Evolutionary conservation across 2,113 vertebrate genomes (phyloP).

Genomic region (Chionomys nivalis): DNA sequence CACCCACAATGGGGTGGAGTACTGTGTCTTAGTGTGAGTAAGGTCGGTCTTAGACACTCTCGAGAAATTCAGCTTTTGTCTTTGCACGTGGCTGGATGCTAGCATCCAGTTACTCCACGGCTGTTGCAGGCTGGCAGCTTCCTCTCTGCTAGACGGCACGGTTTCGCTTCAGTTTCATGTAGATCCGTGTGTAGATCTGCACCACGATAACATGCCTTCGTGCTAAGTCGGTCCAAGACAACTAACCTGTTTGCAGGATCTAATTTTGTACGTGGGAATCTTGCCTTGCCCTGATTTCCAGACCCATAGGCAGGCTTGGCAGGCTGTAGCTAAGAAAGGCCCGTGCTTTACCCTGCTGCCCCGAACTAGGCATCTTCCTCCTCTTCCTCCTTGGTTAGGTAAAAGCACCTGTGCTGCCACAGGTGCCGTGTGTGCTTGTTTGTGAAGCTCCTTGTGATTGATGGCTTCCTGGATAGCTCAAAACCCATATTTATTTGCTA

Average conservation of each 20-base stretch:
- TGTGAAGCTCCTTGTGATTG: background rate
- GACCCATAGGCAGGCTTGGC: conserved; percentile 70
- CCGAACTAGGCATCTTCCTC: background rate
- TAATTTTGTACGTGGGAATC: conserved; percentile 79
- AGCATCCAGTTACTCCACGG: background rate
- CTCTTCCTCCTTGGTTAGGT: background rate
- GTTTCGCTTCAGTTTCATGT: conserved; percentile 65
- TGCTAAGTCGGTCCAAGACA: conserved; percentile 72
- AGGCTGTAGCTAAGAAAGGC: background rate
- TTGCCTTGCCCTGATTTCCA: conserved; percentile 81
- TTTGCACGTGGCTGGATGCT: background rate
- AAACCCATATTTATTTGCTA: background rate
- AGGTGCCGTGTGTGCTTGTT: background rate
- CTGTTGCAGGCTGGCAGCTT: conserved; percentile 8
- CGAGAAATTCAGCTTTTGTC: background rate
- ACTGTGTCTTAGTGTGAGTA: fast-evolving
- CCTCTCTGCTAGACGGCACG: conserved; percentile 39
- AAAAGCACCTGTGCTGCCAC: background rate
- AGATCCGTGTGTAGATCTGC: conserved; percentile 63
- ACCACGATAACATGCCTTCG: conserved; percentile 69
- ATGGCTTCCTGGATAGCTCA: background rate
- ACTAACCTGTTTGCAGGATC: conserved; percentile 80
- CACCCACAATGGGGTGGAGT: background rate
- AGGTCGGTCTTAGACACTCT: background rate
- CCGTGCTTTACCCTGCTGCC: background rate